These are phyloP conservation scores for Zygaena filipendulae DNA, from an alignment of 2,888 invertebrate species.

Conservation along the genomic window DNA sequence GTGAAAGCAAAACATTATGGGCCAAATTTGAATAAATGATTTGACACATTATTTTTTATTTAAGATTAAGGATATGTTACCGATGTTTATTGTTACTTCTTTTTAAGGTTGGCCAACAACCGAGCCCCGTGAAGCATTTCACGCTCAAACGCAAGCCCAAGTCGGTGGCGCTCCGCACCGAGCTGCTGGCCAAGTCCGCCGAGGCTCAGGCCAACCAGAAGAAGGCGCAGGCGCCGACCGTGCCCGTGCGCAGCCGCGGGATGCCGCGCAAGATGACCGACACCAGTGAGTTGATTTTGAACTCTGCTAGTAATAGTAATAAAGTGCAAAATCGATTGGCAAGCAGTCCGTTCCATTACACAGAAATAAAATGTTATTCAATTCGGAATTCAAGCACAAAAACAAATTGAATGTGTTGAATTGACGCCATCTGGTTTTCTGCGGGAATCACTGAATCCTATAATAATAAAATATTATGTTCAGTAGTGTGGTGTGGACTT, in stretches of 20 bases:
- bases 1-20: too few species aligned
- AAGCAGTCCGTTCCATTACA: too few species aligned
- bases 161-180: slow-evolving; percentile 89
- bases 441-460: too few species aligned
- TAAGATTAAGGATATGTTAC: slow-evolving; percentile 1
- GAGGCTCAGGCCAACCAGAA: slow-evolving; percentile 91
- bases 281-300: slow-evolving; percentile 82
- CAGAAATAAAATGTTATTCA: too few species aligned
- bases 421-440: neutral
- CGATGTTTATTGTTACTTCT: neutral
- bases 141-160: slow-evolving; percentile 94
- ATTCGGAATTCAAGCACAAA: too few species aligned
- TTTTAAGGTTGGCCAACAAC: slow-evolving; percentile 79
- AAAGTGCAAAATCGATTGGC: too few species aligned
- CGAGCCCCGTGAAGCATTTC: slow-evolving; percentile 90
- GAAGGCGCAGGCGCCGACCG: slow-evolving; percentile 88
- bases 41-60: neutral
- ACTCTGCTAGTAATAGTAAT: too few species aligned
- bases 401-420: too few species aligned
- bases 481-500: too few species aligned
- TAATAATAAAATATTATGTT: slow-evolving; percentile 18
- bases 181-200: slow-evolving; percentile 89
- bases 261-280: slow-evolving; percentile 98
- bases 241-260: slow-evolving; percentile 81
- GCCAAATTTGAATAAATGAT: too few species aligned